Evolutionary conservation across 2,797 vertebrate species (phyloP), one percentile per base, ranked within the genome.

Genomic region (Sebastes minor): DNA sequence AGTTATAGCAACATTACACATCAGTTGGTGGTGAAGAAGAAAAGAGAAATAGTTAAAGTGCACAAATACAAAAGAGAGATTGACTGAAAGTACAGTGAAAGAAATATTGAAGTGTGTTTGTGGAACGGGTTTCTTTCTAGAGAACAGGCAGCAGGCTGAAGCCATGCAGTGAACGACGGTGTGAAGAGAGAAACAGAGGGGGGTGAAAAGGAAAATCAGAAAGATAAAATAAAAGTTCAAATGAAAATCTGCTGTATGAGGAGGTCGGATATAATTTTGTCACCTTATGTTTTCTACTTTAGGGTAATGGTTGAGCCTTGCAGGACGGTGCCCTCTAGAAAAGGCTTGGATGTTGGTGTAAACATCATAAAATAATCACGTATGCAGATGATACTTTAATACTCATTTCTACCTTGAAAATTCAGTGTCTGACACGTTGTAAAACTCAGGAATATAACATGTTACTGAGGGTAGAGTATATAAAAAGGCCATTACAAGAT

Each of bases 131-230:
- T 35, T 74, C n/a, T 55, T 25, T 64, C 10, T 57, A 61, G 25
- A 53, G 32, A 70, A 62, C 78, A 60, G 84, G 84, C 68, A 88
- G 85, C 78, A 81, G 80, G 73, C 76, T 83, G 78, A 88, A 90
- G 87, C 88, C 85, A 92, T 88, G 90, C 84, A 84, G 84, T 71
- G 81, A 71, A 65, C 22, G 2, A 61, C 73, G 25, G 42, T 20
- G 69, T 83, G 76, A 49, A 18, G 52, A 71, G 28, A 67, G 32
- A 56, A 66, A 55, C 7, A 22, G 52, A 46, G 20, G 18, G 22
- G 12, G 20, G n/a, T n/a, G 22, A 74, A 28, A 53, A 16, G 49
- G 52, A 69, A 52, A 25, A 73, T 10, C 10, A 8, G 10, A 64
- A 22, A 74, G 42, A 69, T 3, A 33, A 71, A 14, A 18, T 7